phyloP scores from a whole-genome alignment of 2,888 invertebrate species.

The Octonoba sinensis region DNA sequence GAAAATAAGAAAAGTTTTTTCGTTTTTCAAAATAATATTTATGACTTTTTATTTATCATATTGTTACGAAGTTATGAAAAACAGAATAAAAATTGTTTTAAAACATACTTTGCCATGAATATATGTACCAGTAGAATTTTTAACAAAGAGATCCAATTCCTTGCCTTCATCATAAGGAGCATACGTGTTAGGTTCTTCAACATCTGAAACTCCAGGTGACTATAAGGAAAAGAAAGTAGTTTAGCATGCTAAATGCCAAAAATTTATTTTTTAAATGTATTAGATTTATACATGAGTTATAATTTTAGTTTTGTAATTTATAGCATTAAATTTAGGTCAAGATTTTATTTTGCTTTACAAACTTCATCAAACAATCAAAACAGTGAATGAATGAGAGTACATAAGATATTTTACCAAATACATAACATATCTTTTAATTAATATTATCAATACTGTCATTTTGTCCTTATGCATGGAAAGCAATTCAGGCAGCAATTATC shows the following conservation, averaged over 20 bases:
- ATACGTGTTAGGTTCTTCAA: conserved; percentile 79
- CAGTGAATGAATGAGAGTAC: too few species aligned
- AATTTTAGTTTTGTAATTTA: not conserved
- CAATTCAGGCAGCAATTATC: too few species aligned
- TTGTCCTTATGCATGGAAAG: too few species aligned
- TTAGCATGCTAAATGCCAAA: not conserved
- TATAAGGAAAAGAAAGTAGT: conserved; percentile 47
- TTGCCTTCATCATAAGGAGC: conserved; percentile 83
- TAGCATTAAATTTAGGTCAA: not conserved
- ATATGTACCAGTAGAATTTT: conserved; percentile 77
- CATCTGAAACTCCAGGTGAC: conserved; percentile 83
- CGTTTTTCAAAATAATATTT: not conserved
- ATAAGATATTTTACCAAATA: too few species aligned
- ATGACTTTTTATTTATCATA: too few species aligned
- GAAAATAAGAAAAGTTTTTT: not conserved
- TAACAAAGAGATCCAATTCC: conserved; percentile 81
- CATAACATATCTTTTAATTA: too few species aligned
- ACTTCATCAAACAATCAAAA: too few species aligned
- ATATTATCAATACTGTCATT: too few species aligned
- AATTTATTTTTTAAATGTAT: not conserved
- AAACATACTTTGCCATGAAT: conserved; percentile 79
- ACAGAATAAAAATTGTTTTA: too few species aligned
- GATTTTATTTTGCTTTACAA: not conserved
- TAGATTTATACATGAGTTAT: not conserved
- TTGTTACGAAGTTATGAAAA: too few species aligned